Base-by-base conservation (phyloP, 2,797 vertebrate genomes). In the Enoplosus armatus region DNA sequence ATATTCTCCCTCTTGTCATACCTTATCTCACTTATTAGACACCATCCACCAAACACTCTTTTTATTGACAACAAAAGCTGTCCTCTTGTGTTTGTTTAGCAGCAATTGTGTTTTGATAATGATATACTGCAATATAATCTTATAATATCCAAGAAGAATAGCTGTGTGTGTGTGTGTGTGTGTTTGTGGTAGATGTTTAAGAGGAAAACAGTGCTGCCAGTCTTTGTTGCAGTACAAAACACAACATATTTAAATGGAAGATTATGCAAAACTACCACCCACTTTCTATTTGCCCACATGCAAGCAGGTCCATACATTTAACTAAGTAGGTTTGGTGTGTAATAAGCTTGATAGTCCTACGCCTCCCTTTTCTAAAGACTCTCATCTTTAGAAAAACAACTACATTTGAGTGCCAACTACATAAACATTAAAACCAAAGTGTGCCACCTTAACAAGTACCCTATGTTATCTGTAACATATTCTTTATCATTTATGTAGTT, bases 141-240 rank as follows among this genome's bases (percentile, higher is more conserved):
- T 16, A 29, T 10, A 20, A 29, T 22, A 55, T 39, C 8, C 29
- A 63, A 27, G 24, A 10, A 54, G 60, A 75, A 62, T 14, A 29
- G 56, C 11, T n/a, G 14, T 83, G 43, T 75, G 72, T 51, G 15
- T 45, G 24, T 83, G 43, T 75, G 72, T 51, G 15, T 45, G 24
- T 83, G 43, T 75, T 74, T 51, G 15, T 45, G 24, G 24, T 48
- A 15, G 41, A 31, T 53, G 48, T 54, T 12, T 39, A 35, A 53
- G 15, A 39, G 6, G 47, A 50, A 63, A 61, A 73, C 53, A 33
- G 15, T 48, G 18, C 35, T 39, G 2, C 26, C 35, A 18, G 24
- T 68, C 59, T 72, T 59, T 58, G 45, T 70, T 66, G 11, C 37
- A 31, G 31, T n/a, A 55, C 15, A 58, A 71, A 80, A 56, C 33